A percentile compares a stretch with the other conserved stretches of the same genome.
Evolutionary conservation across 2,113 vertebrate genomes (phyloP).

Genomic region (Campylomormyrus tamandua): DNA sequence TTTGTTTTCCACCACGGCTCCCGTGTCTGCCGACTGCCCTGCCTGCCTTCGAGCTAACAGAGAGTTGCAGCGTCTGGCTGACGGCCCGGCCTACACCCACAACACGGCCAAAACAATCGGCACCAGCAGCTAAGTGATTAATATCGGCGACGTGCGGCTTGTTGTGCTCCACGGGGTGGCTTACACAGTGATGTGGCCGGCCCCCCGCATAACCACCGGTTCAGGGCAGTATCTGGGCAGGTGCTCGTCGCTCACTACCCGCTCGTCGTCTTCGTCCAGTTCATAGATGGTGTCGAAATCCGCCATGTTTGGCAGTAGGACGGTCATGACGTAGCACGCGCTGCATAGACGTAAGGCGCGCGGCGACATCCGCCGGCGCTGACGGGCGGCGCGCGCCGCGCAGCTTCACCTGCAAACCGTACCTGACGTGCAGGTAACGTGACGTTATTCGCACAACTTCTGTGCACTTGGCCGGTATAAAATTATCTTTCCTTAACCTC

Average conservation of each 20-base stretch:
- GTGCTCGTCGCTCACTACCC: slow-evolving; percentile 81
- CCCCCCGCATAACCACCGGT: slow-evolving; percentile 88
- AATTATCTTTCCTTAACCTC: not conserved
- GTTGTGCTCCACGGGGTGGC: slow-evolving; percentile 36
- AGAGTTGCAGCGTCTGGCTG: not conserved
- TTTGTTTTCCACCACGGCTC: not conserved
- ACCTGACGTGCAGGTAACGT: not conserved
- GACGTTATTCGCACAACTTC: not conserved
- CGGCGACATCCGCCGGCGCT: not conserved
- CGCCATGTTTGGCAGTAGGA: slow-evolving; percentile 93
- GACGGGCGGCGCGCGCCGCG: not conserved
- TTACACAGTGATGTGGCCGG: slow-evolving; percentile 98
- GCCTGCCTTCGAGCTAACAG: slow-evolving; percentile 14
- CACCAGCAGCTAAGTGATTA: not conserved
- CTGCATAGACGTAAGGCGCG: slow-evolving; percentile 22
- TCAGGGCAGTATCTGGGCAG: slow-evolving; percentile 80
- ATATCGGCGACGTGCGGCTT: slow-evolving; percentile 23
- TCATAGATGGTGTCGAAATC: slow-evolving; percentile 98
- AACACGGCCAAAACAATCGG: slow-evolving; percentile 1
- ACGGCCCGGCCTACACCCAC: slow-evolving; percentile 17
- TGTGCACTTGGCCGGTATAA: not conserved
- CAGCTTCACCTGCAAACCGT: not conserved
- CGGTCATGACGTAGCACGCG: slow-evolving; percentile 78
- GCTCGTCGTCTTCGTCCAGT: slow-evolving; percentile 88
- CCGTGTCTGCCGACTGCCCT: not conserved